A percentile compares a stretch with the other conserved stretches of the same genome.
Conservation (phyloP, 2,797 vertebrate species). For the Acipenser ruthenus region DNA sequence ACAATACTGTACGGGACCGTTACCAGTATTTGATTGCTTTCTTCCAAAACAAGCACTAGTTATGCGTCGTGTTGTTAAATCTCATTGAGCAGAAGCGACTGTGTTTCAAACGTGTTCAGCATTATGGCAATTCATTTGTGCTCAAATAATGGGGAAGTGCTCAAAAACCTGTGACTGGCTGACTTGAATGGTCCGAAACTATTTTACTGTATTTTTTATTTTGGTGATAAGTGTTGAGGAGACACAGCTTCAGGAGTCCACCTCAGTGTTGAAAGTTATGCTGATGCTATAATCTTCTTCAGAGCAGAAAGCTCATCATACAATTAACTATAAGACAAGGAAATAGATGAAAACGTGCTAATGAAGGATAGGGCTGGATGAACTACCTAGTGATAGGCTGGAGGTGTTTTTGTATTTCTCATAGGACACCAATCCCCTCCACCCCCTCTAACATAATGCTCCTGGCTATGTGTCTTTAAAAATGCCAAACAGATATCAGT, state of each 20-base stretch:
- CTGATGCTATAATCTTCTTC: conserved; percentile 25
- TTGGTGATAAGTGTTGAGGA: conserved; percentile 15
- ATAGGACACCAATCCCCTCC: conserved; percentile 36
- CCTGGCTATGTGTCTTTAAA: conserved; percentile 20
- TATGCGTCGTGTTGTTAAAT: too few species aligned
- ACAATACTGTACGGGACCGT: conserved; percentile 31
- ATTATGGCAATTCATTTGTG: too few species aligned
- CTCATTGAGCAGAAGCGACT: too few species aligned
- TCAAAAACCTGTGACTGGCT: too few species aligned
- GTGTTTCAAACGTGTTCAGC: too few species aligned
- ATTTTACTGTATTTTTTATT: conserved; percentile 19
- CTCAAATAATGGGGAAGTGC: too few species aligned
- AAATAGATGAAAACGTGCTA: conserved; percentile 2
- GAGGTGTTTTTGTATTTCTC: conserved; percentile 35
- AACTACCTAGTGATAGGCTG: conserved; percentile 34
- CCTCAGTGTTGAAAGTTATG: conserved; percentile 21
- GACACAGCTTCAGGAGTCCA: conserved; percentile 13
- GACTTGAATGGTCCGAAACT: conserved; percentile 18
- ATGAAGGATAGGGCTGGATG: conserved; percentile 40
- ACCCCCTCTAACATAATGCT: conserved; percentile 18
- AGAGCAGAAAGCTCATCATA: conserved; percentile 41
- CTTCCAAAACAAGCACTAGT: too few species aligned
- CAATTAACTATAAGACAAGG: conserved; percentile 25
- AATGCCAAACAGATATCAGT: conserved; percentile 32
- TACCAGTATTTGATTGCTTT: too few species aligned